A percentile compares a stretch with the other conserved stretches of the same genome.
Conservation (phyloP, 2,113 vertebrate species). For the Aplodontia rufa region DNA sequence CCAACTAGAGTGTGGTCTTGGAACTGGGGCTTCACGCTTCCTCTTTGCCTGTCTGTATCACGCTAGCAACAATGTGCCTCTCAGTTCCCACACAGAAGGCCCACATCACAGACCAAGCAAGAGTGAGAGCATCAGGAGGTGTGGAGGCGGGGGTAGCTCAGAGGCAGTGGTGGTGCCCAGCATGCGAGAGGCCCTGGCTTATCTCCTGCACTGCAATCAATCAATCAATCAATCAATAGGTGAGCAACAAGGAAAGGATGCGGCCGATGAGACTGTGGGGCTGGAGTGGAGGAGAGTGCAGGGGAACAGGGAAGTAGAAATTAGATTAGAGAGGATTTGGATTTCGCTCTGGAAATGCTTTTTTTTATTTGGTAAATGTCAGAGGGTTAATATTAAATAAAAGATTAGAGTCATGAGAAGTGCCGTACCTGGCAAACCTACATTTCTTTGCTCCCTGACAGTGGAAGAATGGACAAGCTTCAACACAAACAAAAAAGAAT, state of each 20-base stretch:
- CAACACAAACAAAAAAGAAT: background rate
- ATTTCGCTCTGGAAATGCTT: background rate
- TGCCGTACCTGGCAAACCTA: no score
- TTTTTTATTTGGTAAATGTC: background rate
- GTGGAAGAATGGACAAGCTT: background rate
- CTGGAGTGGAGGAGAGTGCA: rapidly evolving
- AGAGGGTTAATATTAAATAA: background rate
- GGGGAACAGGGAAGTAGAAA: rapidly evolving
- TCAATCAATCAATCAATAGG: no score
- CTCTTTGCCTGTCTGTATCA: background rate
- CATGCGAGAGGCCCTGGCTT: no score
- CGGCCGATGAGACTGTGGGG: rapidly evolving
- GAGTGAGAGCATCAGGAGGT: no score
- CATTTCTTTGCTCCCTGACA: background rate
- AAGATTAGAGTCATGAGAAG: background rate
- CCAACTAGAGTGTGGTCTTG: background rate
- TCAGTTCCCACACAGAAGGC: rapidly evolving
- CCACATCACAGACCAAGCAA: rapidly evolving
- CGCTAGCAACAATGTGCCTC: rapidly evolving
- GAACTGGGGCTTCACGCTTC: background rate
- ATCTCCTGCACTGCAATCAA: no score
- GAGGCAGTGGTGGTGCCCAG: no score
- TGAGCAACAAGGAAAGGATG: no score
- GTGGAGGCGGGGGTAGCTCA: no score
- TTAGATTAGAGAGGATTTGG: background rate